phyloP scores from a whole-genome alignment of 2,888 invertebrate species.

The Petrolisthes manimaculis region DNA sequence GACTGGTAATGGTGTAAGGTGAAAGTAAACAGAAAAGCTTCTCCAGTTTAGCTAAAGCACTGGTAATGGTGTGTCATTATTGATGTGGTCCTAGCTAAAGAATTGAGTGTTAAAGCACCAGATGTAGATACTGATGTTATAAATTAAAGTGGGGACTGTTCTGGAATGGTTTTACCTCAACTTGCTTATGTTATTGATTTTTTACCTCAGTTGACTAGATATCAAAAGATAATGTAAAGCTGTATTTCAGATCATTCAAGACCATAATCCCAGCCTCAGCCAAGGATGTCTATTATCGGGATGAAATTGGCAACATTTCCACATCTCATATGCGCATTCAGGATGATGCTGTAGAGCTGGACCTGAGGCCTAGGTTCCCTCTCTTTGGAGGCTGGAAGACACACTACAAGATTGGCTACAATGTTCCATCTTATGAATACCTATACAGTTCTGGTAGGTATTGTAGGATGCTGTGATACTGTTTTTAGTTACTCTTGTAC shows the following conservation, averaged over 20 bases:
- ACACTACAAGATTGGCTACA: slow-evolving; percentile 95
- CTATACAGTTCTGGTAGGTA: slow-evolving; percentile 80
- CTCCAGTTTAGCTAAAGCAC: no score
- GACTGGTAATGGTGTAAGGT: no score
- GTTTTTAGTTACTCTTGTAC: not conserved
- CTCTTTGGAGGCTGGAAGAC: slow-evolving; percentile 99
- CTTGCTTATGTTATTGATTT: no score
- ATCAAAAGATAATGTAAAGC: no score
- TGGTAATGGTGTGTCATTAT: no score
- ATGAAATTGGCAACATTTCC: slow-evolving; percentile 98
- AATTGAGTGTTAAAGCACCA: no score
- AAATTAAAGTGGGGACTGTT: no score
- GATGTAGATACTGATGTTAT: no score
- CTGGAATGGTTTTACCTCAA: no score
- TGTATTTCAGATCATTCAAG: slow-evolving; percentile 67
- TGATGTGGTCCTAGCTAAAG: no score
- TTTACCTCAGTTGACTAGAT: no score
- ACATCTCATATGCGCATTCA: slow-evolving; percentile 91
- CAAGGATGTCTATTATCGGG: slow-evolving; percentile 95
- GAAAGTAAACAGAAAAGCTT: no score
- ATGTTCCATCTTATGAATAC: slow-evolving; percentile 97
- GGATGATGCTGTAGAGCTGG: slow-evolving; percentile 93
- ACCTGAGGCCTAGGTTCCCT: slow-evolving; percentile 96
- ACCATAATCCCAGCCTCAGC: slow-evolving; percentile 84
- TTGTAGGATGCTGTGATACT: not conserved